Base-by-base conservation (phyloP, 2,888 invertebrate genomes). In the Cephonodes hylas region DNA sequence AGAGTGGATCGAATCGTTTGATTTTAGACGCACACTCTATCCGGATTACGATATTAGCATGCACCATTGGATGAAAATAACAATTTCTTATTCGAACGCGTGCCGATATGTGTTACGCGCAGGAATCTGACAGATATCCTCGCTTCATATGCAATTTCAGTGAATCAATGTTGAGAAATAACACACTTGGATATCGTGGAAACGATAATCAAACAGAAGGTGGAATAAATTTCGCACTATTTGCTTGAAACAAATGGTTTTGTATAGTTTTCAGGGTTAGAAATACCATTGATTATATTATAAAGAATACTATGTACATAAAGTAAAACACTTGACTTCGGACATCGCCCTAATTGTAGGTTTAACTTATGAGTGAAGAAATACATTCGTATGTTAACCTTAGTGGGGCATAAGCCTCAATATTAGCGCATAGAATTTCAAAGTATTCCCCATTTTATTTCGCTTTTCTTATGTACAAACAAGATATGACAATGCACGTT, bases 1-100 rank as follows among this genome's bases (percentile, higher is more conserved):
- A 84, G 81, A 83, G 83, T 85, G 86, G 71, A 76, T 74, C 88
- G 76, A 89, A 89, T 85, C 78, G 75, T 76, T 77, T 80, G 79
- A 81, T 85, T 85, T 80, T 76, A 76, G 77, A 73, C 78, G 77
- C 73, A 67, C 68, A 64, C 64, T 66, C 64, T 61, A 71, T 71
- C 58, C 70, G 67, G 69, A 77, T 75, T 70, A 75, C 64, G 70
- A 74, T 67, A 77, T 79, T 80, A 75, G 75, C 76, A 75, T 72
- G 64, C 67, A 70, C 69, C 64, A 64, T 64, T 65, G 25, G 63
- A n/a, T n/a, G n/a, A n/a, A 75, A 72, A 74, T 64, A 69, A 70
- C 66, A 63, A 66, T 70, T 67, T 68, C 58, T 58, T 63, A 67
- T 71, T 72, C 66, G 59, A 53, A 58, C 66, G 69, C 74, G 70